Conservation (phyloP, 2,888 invertebrate genomes). For the Cataglyphis albicans region DNA sequence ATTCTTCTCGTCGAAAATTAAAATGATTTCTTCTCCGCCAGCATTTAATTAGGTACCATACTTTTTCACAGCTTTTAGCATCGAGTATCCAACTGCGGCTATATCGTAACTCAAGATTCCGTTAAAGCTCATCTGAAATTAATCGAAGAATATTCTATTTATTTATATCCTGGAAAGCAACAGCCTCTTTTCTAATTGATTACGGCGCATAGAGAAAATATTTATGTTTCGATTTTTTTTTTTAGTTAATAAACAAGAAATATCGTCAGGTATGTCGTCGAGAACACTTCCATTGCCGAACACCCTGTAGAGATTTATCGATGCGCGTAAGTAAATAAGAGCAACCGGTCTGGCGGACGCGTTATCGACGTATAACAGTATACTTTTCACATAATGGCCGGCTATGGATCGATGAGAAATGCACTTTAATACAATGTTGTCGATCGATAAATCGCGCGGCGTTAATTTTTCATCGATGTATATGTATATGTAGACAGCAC, state of each 20-base stretch:
- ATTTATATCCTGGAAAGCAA: not conserved
- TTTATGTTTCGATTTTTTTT: not conserved
- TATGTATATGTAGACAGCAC: constrained; percentile 13
- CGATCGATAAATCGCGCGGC: constrained; percentile 39
- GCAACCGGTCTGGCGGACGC: constrained; percentile 12
- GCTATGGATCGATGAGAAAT: constrained; percentile 42
- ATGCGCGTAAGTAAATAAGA: constrained; percentile 42
- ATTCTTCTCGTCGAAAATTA: no score
- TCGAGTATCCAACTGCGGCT: not conserved
- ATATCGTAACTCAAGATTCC: not conserved
- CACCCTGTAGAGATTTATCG: constrained; percentile 11
- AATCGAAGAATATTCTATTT: not conserved
- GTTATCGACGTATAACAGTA: constrained; percentile 43
- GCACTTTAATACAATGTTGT: constrained; percentile 52
- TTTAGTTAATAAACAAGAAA: not conserved
- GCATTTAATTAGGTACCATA: constrained; percentile 2
- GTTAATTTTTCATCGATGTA: constrained; percentile 57
- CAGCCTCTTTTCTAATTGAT: not conserved
- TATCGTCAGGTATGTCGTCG: not conserved
- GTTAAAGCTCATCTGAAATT: not conserved
- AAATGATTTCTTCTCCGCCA: not conserved
- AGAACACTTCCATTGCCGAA: constrained; percentile 4
- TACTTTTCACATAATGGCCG: constrained; percentile 42
- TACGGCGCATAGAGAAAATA: not conserved
- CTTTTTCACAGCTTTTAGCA: not conserved